Evolutionary conservation across 1,140 invertebrate species (phyloP).

Genomic region (Pogonognathellus flavescens): DNA sequence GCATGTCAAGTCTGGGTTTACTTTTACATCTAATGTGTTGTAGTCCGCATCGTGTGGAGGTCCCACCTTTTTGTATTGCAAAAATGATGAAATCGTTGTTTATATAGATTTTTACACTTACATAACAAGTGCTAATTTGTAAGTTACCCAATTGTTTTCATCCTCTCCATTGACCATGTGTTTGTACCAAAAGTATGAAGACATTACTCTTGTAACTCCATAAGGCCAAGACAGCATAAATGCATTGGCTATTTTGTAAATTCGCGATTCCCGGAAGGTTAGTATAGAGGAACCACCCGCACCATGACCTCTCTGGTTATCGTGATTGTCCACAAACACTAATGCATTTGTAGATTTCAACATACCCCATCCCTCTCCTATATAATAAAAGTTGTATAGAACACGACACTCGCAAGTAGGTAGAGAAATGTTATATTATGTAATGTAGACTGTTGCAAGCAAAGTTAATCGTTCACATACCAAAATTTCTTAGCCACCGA

Average conservation of each 20-base stretch:
- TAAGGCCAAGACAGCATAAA: slow-evolving; percentile 76
- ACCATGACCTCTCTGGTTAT: slow-evolving; percentile 75
- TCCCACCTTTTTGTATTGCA: slow-evolving; percentile 69
- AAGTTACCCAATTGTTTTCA: slow-evolving; percentile 62
- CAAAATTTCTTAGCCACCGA: slow-evolving; percentile 54
- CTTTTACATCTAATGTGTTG: slow-evolving; percentile 77
- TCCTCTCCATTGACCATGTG: slow-evolving; percentile 57
- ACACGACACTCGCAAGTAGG: too few species aligned
- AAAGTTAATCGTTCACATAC: slow-evolving; percentile 60
- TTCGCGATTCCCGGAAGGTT: slow-evolving; percentile 75
- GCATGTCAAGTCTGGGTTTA: slow-evolving; percentile 79
- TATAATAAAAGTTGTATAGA: neutral
- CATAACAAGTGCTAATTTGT: neutral
- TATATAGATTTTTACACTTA: neutral
- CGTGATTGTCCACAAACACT: slow-evolving; percentile 76
- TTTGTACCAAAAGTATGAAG: slow-evolving; percentile 70
- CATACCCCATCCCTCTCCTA: slow-evolving; percentile 71
- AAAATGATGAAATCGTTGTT: neutral
- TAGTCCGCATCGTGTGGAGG: slow-evolving; percentile 76
- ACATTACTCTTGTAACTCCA: slow-evolving; percentile 68
- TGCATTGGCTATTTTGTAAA: slow-evolving; percentile 75
- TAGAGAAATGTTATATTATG: too few species aligned
- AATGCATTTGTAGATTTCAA: slow-evolving; percentile 68
- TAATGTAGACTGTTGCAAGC: too few species aligned
- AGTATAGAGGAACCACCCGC: slow-evolving; percentile 73